Conservation (phyloP, 2,113 vertebrate species). For the Platysternon megacephalum region DNA sequence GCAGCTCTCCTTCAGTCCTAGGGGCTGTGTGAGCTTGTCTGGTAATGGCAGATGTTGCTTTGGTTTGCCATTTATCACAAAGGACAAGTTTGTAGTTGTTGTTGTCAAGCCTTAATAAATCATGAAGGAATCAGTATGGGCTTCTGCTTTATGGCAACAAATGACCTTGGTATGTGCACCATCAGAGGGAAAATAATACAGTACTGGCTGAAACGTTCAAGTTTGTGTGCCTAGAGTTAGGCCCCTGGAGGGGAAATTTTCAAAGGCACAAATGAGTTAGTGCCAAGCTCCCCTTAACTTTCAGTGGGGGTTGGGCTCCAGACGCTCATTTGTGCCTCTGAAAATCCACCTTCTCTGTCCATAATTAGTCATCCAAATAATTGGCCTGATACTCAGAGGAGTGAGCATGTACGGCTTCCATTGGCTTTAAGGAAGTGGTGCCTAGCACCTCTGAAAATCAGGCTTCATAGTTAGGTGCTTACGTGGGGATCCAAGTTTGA, state of each 20-base stretch:
- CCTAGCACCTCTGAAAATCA: not conserved
- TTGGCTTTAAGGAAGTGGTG: rapidly evolving
- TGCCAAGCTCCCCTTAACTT: not conserved
- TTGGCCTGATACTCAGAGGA: not conserved
- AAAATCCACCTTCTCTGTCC: not conserved
- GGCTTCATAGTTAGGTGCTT: not conserved
- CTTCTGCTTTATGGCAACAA: not conserved
- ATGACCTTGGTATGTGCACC: not conserved
- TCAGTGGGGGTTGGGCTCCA: not conserved
- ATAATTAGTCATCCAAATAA: not conserved
- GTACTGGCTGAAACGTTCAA: not conserved
- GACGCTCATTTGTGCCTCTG: not conserved
- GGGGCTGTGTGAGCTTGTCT: not conserved
- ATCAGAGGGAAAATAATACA: not conserved
- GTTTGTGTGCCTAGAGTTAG: not conserved
- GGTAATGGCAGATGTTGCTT: not conserved
- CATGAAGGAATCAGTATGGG: not conserved
- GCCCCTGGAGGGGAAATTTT: not conserved
- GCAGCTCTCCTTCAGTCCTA: not conserved
- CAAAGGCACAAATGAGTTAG: not conserved
- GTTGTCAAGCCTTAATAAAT: not conserved
- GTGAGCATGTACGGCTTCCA: not conserved
- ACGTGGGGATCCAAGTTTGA: not conserved
- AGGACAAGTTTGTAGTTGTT: not conserved
- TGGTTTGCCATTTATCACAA: not conserved